Conservation (phyloP, 1,140 invertebrate species). For the Druon quercuslanigerum region DNA sequence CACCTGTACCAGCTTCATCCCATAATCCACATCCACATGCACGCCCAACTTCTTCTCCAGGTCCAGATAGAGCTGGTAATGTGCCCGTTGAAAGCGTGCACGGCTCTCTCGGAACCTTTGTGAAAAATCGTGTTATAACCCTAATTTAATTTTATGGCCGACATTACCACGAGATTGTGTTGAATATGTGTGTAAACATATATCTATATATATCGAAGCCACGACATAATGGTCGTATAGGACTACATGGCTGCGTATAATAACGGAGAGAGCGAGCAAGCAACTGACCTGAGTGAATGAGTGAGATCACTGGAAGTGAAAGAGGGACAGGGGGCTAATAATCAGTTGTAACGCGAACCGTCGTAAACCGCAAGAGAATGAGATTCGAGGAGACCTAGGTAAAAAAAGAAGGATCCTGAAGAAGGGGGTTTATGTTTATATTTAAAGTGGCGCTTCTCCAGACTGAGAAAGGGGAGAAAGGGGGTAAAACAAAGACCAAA, state of each 20-base stretch:
- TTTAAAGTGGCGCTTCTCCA: constrained; percentile 52
- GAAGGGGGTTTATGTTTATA: constrained; percentile 59
- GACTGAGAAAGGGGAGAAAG: background rate
- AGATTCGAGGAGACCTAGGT: constrained; percentile 58
- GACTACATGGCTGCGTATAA: constrained; percentile 71
- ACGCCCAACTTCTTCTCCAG: constrained; percentile 18
- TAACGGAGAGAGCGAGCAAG: constrained; percentile 61
- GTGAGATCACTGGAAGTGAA: constrained; percentile 33
- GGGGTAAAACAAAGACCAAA: constrained; percentile 10
- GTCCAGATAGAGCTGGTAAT: constrained; percentile 53
- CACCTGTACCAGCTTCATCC: constrained; percentile 35
- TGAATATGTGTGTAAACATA: constrained; percentile 49
- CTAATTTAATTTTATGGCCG: constrained; percentile 76
- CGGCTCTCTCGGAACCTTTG: constrained; percentile 65
- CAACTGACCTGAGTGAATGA: constrained; percentile 32
- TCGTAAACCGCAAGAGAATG: constrained; percentile 74
- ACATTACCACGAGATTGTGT: constrained; percentile 71
- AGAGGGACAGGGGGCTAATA: constrained; percentile 64
- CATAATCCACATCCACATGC: background rate
- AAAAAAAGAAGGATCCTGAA: constrained; percentile 45
- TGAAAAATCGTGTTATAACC: constrained; percentile 77
- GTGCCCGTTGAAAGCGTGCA: constrained; percentile 59
- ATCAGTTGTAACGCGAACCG: constrained; percentile 75
- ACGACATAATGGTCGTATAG: constrained; percentile 71
- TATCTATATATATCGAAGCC: constrained; percentile 52